These are phyloP conservation scores for Sceloporus undulatus DNA, from an alignment of 2,113 vertebrate genomes.

Conservation along the genomic window DNA sequence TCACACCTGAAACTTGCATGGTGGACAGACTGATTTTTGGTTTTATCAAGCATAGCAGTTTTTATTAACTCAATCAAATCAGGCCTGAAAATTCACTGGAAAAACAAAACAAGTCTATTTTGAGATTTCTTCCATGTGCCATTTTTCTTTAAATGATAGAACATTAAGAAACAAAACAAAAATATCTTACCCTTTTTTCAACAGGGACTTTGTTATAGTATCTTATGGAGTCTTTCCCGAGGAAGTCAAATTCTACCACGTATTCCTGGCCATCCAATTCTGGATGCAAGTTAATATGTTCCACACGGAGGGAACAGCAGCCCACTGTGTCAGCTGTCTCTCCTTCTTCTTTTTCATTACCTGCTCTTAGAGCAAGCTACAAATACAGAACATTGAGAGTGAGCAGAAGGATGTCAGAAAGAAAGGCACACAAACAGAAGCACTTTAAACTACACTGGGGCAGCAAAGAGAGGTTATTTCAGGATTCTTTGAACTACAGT, in stretches of 20 bases:
- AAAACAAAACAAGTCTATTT: background rate
- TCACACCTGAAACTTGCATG: background rate
- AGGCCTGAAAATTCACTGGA: background rate
- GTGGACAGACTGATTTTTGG: background rate
- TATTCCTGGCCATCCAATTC: constrained; percentile 94
- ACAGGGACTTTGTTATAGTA: constrained; percentile 99
- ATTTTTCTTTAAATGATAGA: background rate
- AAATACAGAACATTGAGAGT: constrained; percentile 41
- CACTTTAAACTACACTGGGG: constrained; percentile 30
- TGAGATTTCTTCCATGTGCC: background rate
- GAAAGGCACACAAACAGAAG: constrained; percentile 8
- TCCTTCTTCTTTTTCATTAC: constrained; percentile 97
- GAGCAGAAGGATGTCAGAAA: background rate
- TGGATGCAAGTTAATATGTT: constrained; percentile 92
- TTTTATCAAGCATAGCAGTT: background rate
- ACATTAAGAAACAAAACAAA: accelerated
- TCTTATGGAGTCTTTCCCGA: constrained; percentile 96
- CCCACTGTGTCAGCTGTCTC: constrained; percentile 97
- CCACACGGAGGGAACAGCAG: constrained; percentile 95
- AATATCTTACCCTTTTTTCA: constrained; percentile 91
- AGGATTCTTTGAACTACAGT: background rate
- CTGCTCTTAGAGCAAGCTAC: constrained; percentile 94
- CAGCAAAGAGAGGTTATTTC: accelerated
- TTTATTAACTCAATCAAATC: background rate
- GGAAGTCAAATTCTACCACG: constrained; percentile 97